A percentile compares a stretch with the other conserved stretches of the same genome.
Evolutionary conservation across 2,797 vertebrate genomes (phyloP).

Genomic region (Smutsia gigantea): DNA sequence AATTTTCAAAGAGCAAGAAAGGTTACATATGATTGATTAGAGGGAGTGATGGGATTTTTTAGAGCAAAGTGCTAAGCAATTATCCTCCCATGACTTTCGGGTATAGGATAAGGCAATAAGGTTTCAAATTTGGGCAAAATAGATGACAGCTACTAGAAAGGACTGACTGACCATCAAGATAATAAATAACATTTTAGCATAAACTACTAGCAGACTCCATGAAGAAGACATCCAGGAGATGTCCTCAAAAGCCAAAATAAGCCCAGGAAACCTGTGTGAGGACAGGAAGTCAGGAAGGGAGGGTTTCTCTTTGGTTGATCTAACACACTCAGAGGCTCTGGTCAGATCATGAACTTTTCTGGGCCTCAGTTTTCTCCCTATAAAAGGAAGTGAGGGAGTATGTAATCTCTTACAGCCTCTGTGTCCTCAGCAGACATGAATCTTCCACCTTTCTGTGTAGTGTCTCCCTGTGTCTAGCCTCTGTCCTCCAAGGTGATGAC

Average conservation of each 20-base stretch:
- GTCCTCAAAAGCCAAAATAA: not conserved
- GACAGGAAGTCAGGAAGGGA: not conserved
- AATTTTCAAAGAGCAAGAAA: conserved; percentile 60
- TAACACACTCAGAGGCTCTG: not conserved
- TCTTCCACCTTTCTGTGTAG: not conserved
- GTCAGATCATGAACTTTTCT: not conserved
- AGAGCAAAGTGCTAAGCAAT: conserved; percentile 44
- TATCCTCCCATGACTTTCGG: conserved; percentile 48
- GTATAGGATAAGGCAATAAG: not conserved
- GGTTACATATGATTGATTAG: conserved; percentile 55
- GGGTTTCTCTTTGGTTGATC: not conserved
- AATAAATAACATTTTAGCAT: not conserved
- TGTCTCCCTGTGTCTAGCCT: not conserved
- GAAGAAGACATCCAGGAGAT: not conserved
- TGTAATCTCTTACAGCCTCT: not conserved
- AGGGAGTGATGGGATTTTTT: conserved; percentile 50
- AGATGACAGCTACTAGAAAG: conserved; percentile 24
- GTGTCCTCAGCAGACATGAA: not conserved
- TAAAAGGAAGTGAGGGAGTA: not conserved
- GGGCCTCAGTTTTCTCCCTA: not conserved
- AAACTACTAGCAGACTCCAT: not conserved
- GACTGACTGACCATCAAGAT: not conserved
- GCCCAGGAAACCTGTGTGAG: not conserved
- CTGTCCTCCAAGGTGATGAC: not conserved
- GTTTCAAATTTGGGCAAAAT: conserved; percentile 50